Evolutionary conservation across 2,888 invertebrate genomes (phyloP).

Genomic region (Parnassius orleans): DNA sequence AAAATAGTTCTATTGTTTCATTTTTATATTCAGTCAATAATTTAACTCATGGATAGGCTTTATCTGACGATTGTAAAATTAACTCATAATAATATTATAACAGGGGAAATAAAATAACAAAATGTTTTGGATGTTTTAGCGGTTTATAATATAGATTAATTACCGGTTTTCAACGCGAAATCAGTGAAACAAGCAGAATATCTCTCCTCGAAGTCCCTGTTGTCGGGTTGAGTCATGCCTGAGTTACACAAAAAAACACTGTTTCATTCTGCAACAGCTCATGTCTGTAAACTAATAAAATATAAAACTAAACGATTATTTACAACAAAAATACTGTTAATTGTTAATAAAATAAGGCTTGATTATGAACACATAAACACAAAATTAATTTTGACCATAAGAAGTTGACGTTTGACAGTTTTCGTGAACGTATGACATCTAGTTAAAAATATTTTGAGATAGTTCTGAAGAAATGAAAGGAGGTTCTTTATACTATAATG

Average conservation of each 20-base stretch:
- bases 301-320: slow-evolving; percentile 10
- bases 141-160: background rate
- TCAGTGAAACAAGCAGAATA: slow-evolving; percentile 68
- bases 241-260: slow-evolving; percentile 38
- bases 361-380: slow-evolving; percentile 15
- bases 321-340: slow-evolving; percentile 5
- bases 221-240: slow-evolving; percentile 53
- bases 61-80: no score
- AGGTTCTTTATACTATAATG: background rate
- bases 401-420: slow-evolving; percentile 19
- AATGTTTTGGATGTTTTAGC: no score
- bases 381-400: slow-evolving; percentile 23
- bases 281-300: slow-evolving; percentile 16
- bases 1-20: no score
- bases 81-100: no score
- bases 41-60: no score
- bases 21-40: no score
- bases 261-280: slow-evolving; percentile 7
- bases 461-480: background rate
- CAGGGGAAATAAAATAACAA: no score
- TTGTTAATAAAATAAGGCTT: slow-evolving; percentile 10
- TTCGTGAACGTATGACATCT: background rate
- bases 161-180: slow-evolving; percentile 68
- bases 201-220: slow-evolving; percentile 64
- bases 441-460: background rate